Base-by-base conservation (phyloP, 2,888 invertebrate species). In the Myopa tessellatipennis region DNA sequence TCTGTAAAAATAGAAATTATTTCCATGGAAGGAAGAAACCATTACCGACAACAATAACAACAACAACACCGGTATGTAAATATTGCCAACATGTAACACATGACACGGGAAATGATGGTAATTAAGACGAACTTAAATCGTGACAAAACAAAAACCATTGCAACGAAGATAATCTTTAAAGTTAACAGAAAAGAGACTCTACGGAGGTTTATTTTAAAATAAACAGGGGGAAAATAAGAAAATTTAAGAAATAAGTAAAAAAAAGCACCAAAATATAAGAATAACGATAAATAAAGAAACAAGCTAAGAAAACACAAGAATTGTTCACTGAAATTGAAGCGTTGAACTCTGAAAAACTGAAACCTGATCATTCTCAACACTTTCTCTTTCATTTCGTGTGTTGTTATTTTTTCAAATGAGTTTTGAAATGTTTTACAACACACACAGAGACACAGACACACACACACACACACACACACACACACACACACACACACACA, bases 341-440 rank as follows among this genome's bases (percentile, higher is more conserved):
- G 7, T 45, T 45, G 45, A 45, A 45, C 10, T 45, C 45, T 1
- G 6, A 10, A 45, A 26, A 26, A 26, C 26, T 45, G 45, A 45
- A 45, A 45, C 45, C 45, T 45, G 45, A 45, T 38, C 36, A 65
- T 75, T 75, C 69, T 60, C 75, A 75, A 75, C 60, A 75, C 75
- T 75, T 75, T 75, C 75, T 75, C 68, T 75, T 68, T 75, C 75
- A 69, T 68, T 75, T 65, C 65, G 34, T 65, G 8, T 61, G 36
- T 65, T 38, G 26, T 4, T 16, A 55, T 1, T 16, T 55, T 10
- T 55, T 45, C 10, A 45, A 45, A 8, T 55, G 5, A 55, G 5
- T 55, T 55, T 14, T n/a, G 16, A 55, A n/a, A 55, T 26, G 2
- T 26, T 26, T 26, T 26, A 26, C 26, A 26, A 26, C 26, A 26